These are phyloP conservation scores for Anastrepha ludens DNA, from an alignment of 1,140 invertebrate genomes.

Conservation along the genomic window DNA sequence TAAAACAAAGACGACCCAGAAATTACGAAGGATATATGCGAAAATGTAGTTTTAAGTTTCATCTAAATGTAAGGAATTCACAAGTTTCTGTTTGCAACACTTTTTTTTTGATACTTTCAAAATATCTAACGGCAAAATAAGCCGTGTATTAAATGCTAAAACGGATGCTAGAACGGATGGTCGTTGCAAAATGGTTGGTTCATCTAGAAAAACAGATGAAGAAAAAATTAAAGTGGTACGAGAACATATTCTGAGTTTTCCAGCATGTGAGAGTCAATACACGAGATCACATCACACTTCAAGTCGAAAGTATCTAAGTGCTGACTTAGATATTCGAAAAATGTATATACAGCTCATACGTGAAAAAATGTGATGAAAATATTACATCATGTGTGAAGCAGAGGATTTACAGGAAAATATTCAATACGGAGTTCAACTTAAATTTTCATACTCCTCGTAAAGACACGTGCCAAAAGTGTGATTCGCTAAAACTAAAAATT, in stretches of 20 bases:
- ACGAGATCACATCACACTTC: constrained; percentile 15
- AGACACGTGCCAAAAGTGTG: constrained; percentile 54
- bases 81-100: no score
- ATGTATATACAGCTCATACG: no score
- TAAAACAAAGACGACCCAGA: no score
- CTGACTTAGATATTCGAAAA: constrained; percentile 30
- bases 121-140: no score
- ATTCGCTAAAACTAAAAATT: constrained; percentile 55
- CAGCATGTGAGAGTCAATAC: background rate
- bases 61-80: no score
- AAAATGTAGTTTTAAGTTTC: no score
- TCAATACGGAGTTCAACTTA: constrained; percentile 22
- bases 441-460: constrained; percentile 52
- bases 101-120: no score
- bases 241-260: constrained; percentile 53
- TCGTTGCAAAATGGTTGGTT: constrained; percentile 54
- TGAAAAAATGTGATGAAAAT: no score
- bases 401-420: no score
- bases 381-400: no score
- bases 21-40: no score
- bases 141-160: no score
- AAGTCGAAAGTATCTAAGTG: background rate
- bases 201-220: constrained; percentile 54
- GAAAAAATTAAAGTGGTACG: constrained; percentile 50
- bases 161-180: constrained; percentile 50